These are phyloP conservation scores for Tridacna crocea DNA, from an alignment of 2,888 invertebrate species.

Conservation along the genomic window DNA sequence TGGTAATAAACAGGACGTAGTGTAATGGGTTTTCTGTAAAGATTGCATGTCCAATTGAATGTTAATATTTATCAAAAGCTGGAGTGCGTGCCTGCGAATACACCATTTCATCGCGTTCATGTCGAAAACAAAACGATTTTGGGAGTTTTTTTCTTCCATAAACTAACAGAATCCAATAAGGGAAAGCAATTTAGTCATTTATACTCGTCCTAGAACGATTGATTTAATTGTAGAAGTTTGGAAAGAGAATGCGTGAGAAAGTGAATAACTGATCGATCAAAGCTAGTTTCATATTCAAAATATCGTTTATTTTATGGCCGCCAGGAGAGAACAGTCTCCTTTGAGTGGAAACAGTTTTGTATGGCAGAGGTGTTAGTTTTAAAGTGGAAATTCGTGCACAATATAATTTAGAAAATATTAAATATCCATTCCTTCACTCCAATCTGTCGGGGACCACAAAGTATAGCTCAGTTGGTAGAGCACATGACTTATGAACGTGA, in stretches of 20 bases:
- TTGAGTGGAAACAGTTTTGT: too few species aligned
- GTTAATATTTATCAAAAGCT: conserved; percentile 60
- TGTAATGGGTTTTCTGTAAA: conserved; percentile 58
- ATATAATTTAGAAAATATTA: too few species aligned
- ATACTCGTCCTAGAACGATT: conserved; percentile 37
- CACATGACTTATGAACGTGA: too few species aligned
- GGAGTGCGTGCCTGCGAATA: conserved; percentile 50
- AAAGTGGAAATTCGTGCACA: too few species aligned
- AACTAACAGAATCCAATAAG: conserved; percentile 42
- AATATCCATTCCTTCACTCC: too few species aligned
- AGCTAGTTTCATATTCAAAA: conserved; percentile 19
- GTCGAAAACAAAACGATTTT: conserved; percentile 44
- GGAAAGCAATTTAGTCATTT: conserved; percentile 39
- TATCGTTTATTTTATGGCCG: not conserved
- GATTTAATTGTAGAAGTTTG: conserved; percentile 41
- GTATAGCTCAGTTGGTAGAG: too few species aligned
- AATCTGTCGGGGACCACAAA: too few species aligned
- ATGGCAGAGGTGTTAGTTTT: too few species aligned
- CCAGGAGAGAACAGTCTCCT: not conserved
- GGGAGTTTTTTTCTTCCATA: conserved; percentile 26
- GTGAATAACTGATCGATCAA: conserved; percentile 38
- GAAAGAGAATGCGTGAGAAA: conserved; percentile 41
- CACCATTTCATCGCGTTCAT: conserved; percentile 38
- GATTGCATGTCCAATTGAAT: conserved; percentile 63
- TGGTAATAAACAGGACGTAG: conserved; percentile 60